phyloP scores from a whole-genome alignment of 2,888 invertebrate species.

The Cryptocheilus praepositus region DNA sequence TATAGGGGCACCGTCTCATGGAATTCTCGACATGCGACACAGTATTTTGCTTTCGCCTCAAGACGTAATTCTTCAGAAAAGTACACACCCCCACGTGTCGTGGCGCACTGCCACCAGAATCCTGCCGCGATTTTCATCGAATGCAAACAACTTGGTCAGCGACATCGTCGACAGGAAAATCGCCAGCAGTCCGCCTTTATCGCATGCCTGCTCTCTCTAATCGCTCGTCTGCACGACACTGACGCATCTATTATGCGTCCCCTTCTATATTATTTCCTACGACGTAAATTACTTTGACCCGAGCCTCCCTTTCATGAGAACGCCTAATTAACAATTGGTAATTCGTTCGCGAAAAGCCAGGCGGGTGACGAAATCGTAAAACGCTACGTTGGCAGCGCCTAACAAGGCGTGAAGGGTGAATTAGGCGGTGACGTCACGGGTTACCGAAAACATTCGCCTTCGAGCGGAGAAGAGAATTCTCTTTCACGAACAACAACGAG shows the following conservation, averaged over 20 bases:
- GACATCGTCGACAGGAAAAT: too few relatives aligned
- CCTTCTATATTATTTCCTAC: neutral
- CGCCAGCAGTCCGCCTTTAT: too few relatives aligned
- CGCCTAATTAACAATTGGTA: constrained; percentile 63
- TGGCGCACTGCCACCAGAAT: too few relatives aligned
- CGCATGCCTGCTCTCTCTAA: constrained; percentile 3
- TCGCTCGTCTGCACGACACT: constrained; percentile 9
- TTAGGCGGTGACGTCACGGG: constrained; percentile 68
- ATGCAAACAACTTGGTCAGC: too few relatives aligned
- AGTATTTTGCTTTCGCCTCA: too few relatives aligned
- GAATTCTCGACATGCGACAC: too few relatives aligned
- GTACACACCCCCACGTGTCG: too few relatives aligned
- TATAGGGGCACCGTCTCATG: too few relatives aligned
- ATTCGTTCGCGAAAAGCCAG: constrained; percentile 42
- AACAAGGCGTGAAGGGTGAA: constrained; percentile 69
- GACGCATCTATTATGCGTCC: constrained; percentile 22
- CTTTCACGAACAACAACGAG: too few relatives aligned
- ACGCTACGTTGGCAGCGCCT: constrained; percentile 61
- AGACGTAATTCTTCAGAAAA: too few relatives aligned
- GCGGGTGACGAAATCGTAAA: constrained; percentile 58
- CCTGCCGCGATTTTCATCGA: too few relatives aligned
- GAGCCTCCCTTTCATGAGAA: constrained; percentile 33
- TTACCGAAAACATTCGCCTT: constrained; percentile 31
- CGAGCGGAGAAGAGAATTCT: constrained; percentile 5
- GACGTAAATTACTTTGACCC: neutral